Percentiles rank a stretch among this genome's conserved stretches.
These are phyloP conservation scores for mouse (Mus musculus) DNA, from an alignment of 2,113 vertebrate genomes.

Conservation along the genomic window GRCm39 chr15:27082501-27083000, in stretches of 20 bases:
- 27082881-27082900: slow-evolving; percentile 33
- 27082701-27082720: background rate
- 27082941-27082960: slow-evolving; percentile 60
- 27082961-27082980: slow-evolving; percentile 39
- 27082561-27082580: background rate
- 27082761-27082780: background rate
- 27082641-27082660: background rate
- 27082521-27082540: background rate
- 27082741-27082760: background rate
- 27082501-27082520: background rate
- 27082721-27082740: background rate
- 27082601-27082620: background rate
- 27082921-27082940: background rate
- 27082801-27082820: background rate
- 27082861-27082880: slow-evolving; percentile 32
- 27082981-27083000: background rate
- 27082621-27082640: background rate
- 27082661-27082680: background rate
- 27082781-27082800: background rate
- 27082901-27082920: slow-evolving; percentile 6
- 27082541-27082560: background rate
- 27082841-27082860: background rate
- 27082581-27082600: background rate
- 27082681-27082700: background rate
- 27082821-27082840: background rate